Evolutionary conservation across 2,888 invertebrate genomes (phyloP), one percentile per base, ranked within the genome.

Genomic region (Allygus modestus): DNA sequence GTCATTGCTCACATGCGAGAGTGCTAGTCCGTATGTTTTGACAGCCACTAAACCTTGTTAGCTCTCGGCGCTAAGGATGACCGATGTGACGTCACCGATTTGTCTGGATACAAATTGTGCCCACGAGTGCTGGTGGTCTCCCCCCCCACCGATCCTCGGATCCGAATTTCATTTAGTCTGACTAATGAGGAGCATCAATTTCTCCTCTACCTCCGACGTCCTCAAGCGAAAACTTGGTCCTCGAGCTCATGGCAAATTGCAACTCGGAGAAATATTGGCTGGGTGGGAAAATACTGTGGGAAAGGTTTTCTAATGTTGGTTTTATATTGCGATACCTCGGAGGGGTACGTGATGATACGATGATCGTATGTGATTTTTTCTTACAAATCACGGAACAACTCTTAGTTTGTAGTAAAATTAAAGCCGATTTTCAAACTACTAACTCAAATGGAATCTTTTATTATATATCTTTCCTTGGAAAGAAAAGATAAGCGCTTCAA

Each of bases 21-120:
- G 15, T 15, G 46, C 46, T 20, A 58, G 23, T 28, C 1, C 15
- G 17, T 28, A 31, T 79, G 58, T 79, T 79, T 51, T 79, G 79
- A 79, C 79, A 79, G 58, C 51, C 79, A 26, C 75, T 79, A 79
- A 79, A 79, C 79, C 33, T 79, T 79, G 79, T 79, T 79, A 58
- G 58, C 79, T 79, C 31, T 58, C 46, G 51, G 28, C 77, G 51
- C 37, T 31, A 79, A 58, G 54, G 33, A 79, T 33, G 79, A 79
- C 37, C 79, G 43, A 46, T 46, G 46, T 43, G 75, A 77, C 75
- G 33, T 31, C 28, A 51, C 28, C 28, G 77, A 77, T 77, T 43
- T 77, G 51, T 77, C 77, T 51, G 71, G 71, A 20, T 46, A 77
- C 75, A 77, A 77, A 77, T 77, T 77, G 79, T 79, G 79, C 79